Conservation (phyloP, 2,113 vertebrate species). For the Megaceryle torquata region DNA sequence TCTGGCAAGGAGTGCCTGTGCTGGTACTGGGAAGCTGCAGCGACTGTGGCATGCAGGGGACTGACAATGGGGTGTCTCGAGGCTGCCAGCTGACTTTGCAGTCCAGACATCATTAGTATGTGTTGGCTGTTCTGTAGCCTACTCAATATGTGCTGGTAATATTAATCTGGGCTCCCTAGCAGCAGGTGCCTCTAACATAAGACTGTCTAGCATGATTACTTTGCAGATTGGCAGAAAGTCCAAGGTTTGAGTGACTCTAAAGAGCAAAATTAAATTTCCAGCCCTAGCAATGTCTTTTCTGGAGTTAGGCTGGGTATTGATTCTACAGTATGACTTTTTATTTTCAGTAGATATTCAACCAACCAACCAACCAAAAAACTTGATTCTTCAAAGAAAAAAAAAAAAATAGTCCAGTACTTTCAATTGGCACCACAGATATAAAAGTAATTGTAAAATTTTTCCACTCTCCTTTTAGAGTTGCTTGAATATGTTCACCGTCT, state of each 20-base stretch:
- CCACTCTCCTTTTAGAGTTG: neutral
- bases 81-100: neutral
- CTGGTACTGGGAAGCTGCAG: neutral
- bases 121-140: constrained; percentile 25
- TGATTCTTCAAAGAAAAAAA: neutral
- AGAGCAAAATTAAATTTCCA: constrained; percentile 20
- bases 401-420: neutral
- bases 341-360: neutral
- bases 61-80: neutral
- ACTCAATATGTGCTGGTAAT: constrained; percentile 35
- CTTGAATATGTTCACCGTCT: neutral
- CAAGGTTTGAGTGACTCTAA: neutral
- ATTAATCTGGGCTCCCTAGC: constrained; percentile 36
- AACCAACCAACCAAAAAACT: neutral
- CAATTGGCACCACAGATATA: neutral
- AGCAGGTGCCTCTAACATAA: constrained; percentile 25
- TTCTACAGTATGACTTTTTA: neutral
- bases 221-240: constrained; percentile 33
- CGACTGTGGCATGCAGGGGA: neutral
- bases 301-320: neutral
- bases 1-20: neutral
- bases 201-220: neutral
- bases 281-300: neutral
- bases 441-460: neutral
- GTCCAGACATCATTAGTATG: constrained; percentile 38